phyloP scores from a whole-genome alignment of 2,888 invertebrate genomes.

The Amblyjoppa fuscipennis region DNA sequence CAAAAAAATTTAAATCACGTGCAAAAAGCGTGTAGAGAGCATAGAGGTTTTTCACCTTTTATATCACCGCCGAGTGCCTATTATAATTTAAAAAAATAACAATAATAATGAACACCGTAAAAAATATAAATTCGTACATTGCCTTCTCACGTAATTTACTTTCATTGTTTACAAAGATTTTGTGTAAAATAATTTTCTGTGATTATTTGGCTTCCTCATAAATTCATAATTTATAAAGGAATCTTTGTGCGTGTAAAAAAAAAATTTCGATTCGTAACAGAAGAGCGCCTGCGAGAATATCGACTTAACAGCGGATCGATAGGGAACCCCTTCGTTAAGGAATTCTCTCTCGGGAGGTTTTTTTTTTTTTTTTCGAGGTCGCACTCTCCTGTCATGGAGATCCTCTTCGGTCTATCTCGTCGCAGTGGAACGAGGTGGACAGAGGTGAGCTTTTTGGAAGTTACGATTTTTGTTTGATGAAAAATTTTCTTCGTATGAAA shows the following conservation, averaged over 20 bases:
- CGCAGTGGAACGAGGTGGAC: not conserved
- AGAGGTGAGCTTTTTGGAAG: not conserved
- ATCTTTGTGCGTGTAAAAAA: too few relatives aligned
- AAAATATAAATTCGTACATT: not conserved
- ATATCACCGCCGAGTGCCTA: constrained; percentile 16
- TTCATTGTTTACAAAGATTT: too few relatives aligned
- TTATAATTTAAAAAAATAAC: not conserved
- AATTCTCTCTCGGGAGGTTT: constrained; percentile 5
- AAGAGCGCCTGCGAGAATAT: constrained; percentile 48
- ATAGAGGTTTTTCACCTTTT: constrained; percentile 10
- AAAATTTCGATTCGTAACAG: not conserved
- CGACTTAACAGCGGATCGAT: constrained; percentile 66
- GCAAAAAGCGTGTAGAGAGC: not conserved
- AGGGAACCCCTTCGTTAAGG: constrained; percentile 7
- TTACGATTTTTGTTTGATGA: not conserved
- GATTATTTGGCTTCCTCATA: too few relatives aligned
- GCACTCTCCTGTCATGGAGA: constrained; percentile 25
- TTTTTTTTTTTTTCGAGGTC: not conserved
- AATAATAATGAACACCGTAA: constrained; percentile 9
- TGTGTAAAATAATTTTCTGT: too few relatives aligned
- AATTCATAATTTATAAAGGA: too few relatives aligned
- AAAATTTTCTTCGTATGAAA: constrained; percentile 22
- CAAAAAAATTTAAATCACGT: not conserved
- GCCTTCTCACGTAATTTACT: too few relatives aligned
- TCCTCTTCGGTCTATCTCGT: constrained; percentile 4